Conservation (phyloP, 2,888 invertebrate genomes). For the Cecidostiba fungosa region DNA sequence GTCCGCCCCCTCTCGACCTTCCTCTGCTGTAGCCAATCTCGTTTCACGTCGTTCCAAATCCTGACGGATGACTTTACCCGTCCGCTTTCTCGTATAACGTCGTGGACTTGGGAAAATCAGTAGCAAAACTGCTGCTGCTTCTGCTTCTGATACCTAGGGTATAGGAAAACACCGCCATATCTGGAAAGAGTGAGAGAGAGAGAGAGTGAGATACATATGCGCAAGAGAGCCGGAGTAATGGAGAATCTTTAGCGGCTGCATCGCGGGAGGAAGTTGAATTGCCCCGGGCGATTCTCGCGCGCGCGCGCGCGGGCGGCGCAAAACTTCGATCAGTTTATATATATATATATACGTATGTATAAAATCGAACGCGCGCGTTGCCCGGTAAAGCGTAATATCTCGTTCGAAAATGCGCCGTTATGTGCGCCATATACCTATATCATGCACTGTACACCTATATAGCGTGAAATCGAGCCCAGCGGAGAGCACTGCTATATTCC, state of each 20-base stretch:
- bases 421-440: too few relatives aligned
- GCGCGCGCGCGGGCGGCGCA: neutral
- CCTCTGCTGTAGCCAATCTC: constrained; percentile 68
- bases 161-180: constrained; percentile 2
- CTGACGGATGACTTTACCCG: constrained; percentile 68
- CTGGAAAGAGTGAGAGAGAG: neutral
- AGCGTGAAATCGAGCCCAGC: neutral
- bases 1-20: neutral
- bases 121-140: constrained; percentile 30
- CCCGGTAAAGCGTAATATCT: neutral
- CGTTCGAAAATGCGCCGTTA: neutral
- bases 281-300: neutral
- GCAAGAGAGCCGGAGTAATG: constrained; percentile 25
- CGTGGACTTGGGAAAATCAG: constrained; percentile 57
- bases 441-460: neutral
- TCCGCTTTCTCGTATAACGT: constrained; percentile 40
- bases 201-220: neutral
- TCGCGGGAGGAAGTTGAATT: constrained; percentile 21
- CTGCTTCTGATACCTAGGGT: neutral
- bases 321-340: constrained; percentile 16
- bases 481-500: neutral
- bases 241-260: constrained; percentile 41
- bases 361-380: neutral
- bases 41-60: constrained; percentile 70
- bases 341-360: neutral